Evolutionary conservation across 2,113 vertebrate genomes (phyloP).

Genomic region (Coregonus clupeaformis): DNA sequence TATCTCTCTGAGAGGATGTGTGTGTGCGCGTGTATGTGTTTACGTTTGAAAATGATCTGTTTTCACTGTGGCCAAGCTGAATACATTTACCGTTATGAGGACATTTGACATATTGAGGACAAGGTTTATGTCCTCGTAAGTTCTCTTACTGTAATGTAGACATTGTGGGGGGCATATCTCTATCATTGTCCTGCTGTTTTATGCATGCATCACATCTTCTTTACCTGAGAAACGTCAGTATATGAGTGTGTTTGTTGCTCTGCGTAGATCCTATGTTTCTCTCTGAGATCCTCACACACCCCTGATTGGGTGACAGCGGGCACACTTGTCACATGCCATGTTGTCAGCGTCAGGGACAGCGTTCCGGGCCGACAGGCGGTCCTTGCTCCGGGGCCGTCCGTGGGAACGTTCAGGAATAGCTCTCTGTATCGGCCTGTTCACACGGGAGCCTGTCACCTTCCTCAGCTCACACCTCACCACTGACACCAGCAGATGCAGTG

Average conservation of each 20-base stretch:
- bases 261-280: not conserved
- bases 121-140: not conserved
- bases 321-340: conserved; percentile 52
- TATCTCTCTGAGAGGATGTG: not conserved
- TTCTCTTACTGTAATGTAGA: not conserved
- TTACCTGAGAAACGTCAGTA: not conserved
- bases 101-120: not conserved
- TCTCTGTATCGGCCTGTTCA: conserved; percentile 62
- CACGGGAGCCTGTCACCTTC: conserved; percentile 66
- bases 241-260: not conserved
- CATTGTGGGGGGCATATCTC: not conserved
- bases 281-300: conserved; percentile 1
- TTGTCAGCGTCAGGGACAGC: conserved; percentile 39
- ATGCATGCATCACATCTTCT: not conserved
- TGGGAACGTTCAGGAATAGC: conserved; percentile 53
- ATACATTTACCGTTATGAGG: not conserved
- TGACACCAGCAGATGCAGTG: conserved; percentile 47
- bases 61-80: not conserved
- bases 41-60: not conserved
- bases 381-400: conserved; percentile 47
- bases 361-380: not conserved
- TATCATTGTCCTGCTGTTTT: too few relatives aligned
- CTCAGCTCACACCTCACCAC: conserved; percentile 54
- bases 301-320: conserved; percentile 30
- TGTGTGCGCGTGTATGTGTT: not conserved